Percentiles rank a stretch among this genome's conserved stretches.
These are phyloP conservation scores for Coreoperca whiteheadi DNA, from an alignment of 2,113 vertebrate species.

Conservation along the genomic window DNA sequence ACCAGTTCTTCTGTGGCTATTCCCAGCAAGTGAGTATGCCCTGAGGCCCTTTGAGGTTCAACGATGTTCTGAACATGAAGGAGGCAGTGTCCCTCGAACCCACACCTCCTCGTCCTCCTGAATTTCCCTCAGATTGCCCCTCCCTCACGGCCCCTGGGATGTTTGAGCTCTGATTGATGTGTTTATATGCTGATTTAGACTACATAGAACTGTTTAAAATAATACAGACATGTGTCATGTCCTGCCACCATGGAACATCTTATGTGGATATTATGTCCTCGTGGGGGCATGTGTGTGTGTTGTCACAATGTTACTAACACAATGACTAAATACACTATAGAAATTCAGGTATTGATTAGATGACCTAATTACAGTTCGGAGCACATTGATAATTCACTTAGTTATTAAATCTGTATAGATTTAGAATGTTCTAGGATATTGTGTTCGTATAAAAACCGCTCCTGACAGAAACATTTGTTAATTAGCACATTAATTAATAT, in stretches of 20 bases:
- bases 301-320: not conserved
- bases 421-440: not conserved
- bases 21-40: constrained; percentile 94
- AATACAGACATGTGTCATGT: not conserved
- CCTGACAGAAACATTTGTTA: not conserved
- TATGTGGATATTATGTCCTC: constrained; percentile 5
- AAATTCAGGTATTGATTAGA: not conserved
- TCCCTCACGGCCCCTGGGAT: constrained; percentile 58
- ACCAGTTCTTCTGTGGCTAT: constrained; percentile 99
- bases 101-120: constrained; percentile 38
- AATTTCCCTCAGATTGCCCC: constrained; percentile 57
- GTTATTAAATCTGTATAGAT: not conserved
- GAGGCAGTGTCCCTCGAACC: constrained; percentile 36
- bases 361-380: not conserved
- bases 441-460: not conserved
- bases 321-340: not conserved
- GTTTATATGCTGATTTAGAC: not conserved
- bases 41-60: constrained; percentile 45
- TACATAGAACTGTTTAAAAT: not conserved
- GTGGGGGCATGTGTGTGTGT: not conserved
- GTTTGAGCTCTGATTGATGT: constrained; percentile 47
- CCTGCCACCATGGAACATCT: not conserved
- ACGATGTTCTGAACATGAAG: constrained; percentile 52
- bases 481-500: not conserved
- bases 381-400: not conserved